phyloP scores from a whole-genome alignment of 2,797 vertebrate genomes.

The Buphagus erythrorhynchus region DNA sequence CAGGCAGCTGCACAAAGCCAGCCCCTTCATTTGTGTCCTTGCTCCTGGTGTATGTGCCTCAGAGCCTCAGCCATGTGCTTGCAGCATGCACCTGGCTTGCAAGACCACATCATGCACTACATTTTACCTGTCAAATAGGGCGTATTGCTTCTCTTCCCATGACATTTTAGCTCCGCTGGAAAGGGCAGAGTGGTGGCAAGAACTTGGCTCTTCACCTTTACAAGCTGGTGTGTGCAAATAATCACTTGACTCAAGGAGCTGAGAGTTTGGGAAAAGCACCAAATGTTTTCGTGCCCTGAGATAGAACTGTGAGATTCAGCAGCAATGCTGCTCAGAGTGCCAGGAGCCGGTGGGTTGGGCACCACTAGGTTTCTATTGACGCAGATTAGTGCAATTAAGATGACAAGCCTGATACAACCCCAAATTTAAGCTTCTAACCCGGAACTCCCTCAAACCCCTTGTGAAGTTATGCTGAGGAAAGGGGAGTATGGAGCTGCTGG shows the following conservation, averaged over 20 bases:
- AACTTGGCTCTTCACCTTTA: conserved; percentile 18
- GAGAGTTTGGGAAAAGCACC: conserved; percentile 29
- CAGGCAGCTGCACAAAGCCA: not conserved
- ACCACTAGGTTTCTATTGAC: not conserved
- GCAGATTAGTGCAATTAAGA: not conserved
- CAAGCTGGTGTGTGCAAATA: not conserved
- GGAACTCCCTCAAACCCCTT: not conserved
- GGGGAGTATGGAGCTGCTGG: fast-evolving
- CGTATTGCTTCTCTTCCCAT: not conserved
- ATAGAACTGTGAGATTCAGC: conserved; percentile 25
- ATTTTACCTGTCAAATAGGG: not conserved
- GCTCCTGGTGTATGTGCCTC: not conserved
- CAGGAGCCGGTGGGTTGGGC: not conserved
- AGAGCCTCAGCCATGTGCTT: not conserved
- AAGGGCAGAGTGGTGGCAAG: conserved; percentile 12
- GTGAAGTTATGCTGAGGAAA: not conserved
- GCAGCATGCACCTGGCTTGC: not conserved
- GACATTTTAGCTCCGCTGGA: conserved; percentile 10
- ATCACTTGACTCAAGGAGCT: conserved; percentile 7
- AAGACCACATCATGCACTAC: not conserved
- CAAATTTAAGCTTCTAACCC: not conserved
- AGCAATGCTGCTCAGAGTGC: not conserved
- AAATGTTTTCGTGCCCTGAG: not conserved
- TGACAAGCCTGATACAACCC: not conserved
- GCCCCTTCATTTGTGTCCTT: not conserved